phyloP scores from a whole-genome alignment of 2,888 invertebrate genomes.

The Drosophila aldrichi region DNA sequence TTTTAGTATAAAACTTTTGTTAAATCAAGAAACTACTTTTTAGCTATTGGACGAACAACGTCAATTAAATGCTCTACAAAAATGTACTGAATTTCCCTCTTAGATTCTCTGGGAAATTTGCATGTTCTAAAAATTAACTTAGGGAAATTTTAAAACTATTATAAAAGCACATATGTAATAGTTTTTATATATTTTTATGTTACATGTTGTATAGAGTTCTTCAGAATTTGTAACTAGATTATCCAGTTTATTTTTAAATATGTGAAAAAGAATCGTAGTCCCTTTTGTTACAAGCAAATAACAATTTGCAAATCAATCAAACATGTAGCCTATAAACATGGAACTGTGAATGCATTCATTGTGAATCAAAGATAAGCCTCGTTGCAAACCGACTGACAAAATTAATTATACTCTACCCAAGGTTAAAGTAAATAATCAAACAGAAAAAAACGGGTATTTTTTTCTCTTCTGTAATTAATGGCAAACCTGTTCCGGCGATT shows the following conservation, averaged over 20 bases:
- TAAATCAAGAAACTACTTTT: slow-evolving; percentile 37
- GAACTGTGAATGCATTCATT: slow-evolving; percentile 15
- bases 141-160: neutral
- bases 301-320: neutral
- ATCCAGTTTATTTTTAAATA: neutral
- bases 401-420: slow-evolving; percentile 56
- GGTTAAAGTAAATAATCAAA: slow-evolving; percentile 31
- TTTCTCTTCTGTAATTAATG: slow-evolving; percentile 50
- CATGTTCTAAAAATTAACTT: too few relatives aligned
- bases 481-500: slow-evolving; percentile 59
- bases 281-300: neutral
- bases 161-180: neutral
- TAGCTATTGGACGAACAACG: neutral
- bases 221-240: too few relatives aligned
- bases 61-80: slow-evolving; percentile 29
- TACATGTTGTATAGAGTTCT: neutral
- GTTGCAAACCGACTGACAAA: slow-evolving; percentile 33
- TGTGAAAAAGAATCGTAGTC: neutral
- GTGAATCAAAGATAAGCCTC: slow-evolving; percentile 28
- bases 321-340: neutral
- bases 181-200: neutral
- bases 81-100: neutral
- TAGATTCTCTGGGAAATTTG: neutral
- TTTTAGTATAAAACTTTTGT: slow-evolving; percentile 23
- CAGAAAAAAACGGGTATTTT: slow-evolving; percentile 47